A percentile compares a stretch with the other conserved stretches of the same genome.
phyloP scores from a whole-genome alignment of 2,113 vertebrate genomes.

The Melanostigma gelatinosum region DNA sequence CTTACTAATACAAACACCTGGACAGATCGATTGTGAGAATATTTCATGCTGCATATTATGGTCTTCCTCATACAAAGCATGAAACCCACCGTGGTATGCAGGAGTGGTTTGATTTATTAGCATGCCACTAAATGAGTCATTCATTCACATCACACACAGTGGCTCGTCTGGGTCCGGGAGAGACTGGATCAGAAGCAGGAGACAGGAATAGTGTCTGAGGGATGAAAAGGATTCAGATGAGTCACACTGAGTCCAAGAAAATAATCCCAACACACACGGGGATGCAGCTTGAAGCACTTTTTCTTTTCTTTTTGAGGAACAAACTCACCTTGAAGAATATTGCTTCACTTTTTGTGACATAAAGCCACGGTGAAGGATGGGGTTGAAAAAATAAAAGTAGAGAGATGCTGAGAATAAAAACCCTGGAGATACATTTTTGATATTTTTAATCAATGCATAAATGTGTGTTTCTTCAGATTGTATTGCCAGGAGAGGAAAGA shows the following conservation, averaged over 20 bases:
- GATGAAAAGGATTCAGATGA: constrained; percentile 27
- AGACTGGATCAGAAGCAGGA: background rate
- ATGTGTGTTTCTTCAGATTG: background rate
- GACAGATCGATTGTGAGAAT: background rate
- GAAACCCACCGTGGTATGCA: background rate
- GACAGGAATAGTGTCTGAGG: constrained; percentile 6
- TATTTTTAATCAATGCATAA: background rate
- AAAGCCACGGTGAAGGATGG: background rate
- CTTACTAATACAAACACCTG: background rate
- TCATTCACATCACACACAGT: background rate
- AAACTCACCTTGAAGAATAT: background rate
- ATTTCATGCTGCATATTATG: background rate
- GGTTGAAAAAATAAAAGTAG: background rate
- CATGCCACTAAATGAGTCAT: background rate
- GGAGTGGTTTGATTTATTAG: constrained; percentile 14
- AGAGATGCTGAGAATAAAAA: background rate
- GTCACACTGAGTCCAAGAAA: constrained; percentile 6
- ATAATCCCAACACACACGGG: constrained; percentile 12
- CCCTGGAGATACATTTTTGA: background rate
- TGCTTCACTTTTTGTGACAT: background rate
- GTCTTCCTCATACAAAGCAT: background rate
- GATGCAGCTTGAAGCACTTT: constrained; percentile 5
- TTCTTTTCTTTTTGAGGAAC: background rate
- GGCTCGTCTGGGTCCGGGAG: background rate
- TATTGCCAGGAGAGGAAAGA: background rate